Conservation (phyloP, 2,888 invertebrate genomes). For the Protodeltote pygarga region DNA sequence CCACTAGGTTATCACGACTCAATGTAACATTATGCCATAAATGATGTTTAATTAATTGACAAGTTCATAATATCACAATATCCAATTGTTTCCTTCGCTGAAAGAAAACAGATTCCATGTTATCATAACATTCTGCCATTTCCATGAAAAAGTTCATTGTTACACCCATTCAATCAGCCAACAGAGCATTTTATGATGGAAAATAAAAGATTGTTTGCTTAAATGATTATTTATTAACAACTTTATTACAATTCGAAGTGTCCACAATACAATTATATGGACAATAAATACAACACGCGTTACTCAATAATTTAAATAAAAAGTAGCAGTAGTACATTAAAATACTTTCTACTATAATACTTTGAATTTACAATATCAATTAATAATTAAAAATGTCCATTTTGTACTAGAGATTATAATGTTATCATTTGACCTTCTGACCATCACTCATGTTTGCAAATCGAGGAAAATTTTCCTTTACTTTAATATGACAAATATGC, state of each 20-base stretch:
- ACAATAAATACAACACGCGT: conserved; percentile 59
- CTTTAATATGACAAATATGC: conserved; percentile 1
- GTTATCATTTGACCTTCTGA: conserved; percentile 31
- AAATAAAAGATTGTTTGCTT: conserved; percentile 31
- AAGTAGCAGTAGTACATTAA: conserved; percentile 43
- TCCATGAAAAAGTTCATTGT: neutral
- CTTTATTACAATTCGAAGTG: conserved; percentile 44
- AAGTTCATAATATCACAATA: too few species aligned
- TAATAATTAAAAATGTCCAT: conserved; percentile 38
- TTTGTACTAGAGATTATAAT: conserved; percentile 44
- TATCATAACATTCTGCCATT: neutral
- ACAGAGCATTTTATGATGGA: too few species aligned
- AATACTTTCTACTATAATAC: conserved; percentile 61
- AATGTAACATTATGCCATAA: too few species aligned
- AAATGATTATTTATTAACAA: conserved; percentile 52
- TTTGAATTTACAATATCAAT: conserved; percentile 51
- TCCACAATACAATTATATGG: conserved; percentile 50
- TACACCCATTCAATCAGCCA: neutral
- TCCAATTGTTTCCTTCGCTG: neutral
- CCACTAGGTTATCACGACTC: too few species aligned
- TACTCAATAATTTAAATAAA: conserved; percentile 54
- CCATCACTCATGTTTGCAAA: conserved; percentile 11
- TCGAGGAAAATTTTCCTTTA: conserved; percentile 16
- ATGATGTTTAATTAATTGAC: too few species aligned
- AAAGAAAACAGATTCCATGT: neutral